Conservation (phyloP, 2,797 vertebrate genomes). For the Denticeps clupeoides region DNA sequence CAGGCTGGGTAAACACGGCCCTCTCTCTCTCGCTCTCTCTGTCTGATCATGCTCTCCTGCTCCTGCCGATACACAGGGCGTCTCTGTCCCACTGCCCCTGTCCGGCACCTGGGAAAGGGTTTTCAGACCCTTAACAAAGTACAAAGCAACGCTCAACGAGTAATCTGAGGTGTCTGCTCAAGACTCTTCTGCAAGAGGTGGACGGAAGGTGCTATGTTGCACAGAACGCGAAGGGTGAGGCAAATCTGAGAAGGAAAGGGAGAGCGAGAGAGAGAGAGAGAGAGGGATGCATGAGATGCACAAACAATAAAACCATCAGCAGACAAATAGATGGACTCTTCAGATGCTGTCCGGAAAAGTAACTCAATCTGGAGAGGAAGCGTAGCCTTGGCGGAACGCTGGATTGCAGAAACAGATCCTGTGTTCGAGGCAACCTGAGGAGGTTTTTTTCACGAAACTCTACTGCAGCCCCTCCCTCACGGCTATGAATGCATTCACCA, state of each 20-base stretch:
- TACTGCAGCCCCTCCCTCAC: background rate
- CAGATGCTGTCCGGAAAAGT: constrained; percentile 11
- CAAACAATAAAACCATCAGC: constrained; percentile 18
- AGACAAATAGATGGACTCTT: constrained; percentile 13
- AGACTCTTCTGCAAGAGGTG: too few relatives aligned
- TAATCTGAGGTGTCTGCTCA: too few relatives aligned
- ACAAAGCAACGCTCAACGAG: too few relatives aligned
- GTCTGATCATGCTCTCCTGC: constrained; percentile 7
- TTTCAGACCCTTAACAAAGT: too few relatives aligned
- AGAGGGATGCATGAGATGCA: background rate
- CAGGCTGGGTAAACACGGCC: constrained; percentile 41
- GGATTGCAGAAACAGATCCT: constrained; percentile 29
- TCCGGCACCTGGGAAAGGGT: too few relatives aligned
- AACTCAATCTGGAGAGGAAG: constrained; percentile 16
- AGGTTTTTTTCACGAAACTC: background rate
- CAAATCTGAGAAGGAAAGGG: too few relatives aligned
- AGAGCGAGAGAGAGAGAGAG: too few relatives aligned
- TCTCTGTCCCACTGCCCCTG: background rate
- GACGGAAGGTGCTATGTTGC: too few relatives aligned
- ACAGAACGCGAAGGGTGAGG: too few relatives aligned
- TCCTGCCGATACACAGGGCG: background rate
- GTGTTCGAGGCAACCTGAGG: background rate
- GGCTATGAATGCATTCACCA: too few relatives aligned
- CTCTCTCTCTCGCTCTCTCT: constrained; percentile 5
- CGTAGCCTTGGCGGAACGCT: constrained; percentile 16